phyloP scores from a whole-genome alignment of 2,888 invertebrate genomes.

The Tiliacea citrago region DNA sequence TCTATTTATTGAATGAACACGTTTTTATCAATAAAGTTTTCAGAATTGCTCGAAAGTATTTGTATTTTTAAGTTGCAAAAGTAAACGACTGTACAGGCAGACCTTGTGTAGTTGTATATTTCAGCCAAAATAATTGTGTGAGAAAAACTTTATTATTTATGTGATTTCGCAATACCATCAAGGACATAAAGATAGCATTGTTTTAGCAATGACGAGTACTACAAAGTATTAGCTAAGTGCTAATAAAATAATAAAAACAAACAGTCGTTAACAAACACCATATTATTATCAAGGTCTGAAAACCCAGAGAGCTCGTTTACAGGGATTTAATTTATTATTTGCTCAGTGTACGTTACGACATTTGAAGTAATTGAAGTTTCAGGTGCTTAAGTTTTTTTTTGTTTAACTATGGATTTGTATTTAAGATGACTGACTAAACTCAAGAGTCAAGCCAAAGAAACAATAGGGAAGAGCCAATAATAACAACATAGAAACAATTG shows the following conservation, averaged over 20 bases:
- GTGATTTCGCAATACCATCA: slow-evolving; percentile 31
- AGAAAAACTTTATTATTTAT: slow-evolving; percentile 24
- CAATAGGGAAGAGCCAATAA: slow-evolving; percentile 53
- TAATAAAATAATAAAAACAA: slow-evolving; percentile 45
- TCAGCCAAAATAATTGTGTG: slow-evolving; percentile 29
- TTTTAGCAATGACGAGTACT: slow-evolving; percentile 34
- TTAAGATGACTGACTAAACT: background rate
- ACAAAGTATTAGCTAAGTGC: slow-evolving; percentile 22
- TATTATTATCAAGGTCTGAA: slow-evolving; percentile 33
- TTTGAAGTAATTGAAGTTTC: slow-evolving; percentile 21
- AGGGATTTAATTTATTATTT: slow-evolving; percentile 37
- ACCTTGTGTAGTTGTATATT: slow-evolving; percentile 15
- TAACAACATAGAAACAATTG: slow-evolving; percentile 64
- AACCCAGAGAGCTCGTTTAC: slow-evolving; percentile 28
- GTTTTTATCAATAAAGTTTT: slow-evolving; percentile 8
- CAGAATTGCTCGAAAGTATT: background rate
- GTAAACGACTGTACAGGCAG: background rate
- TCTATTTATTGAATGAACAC: slow-evolving; percentile 26
- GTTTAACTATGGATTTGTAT: background rate
- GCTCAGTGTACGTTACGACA: slow-evolving; percentile 18
- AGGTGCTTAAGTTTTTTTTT: background rate
- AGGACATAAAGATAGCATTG: slow-evolving; percentile 33
- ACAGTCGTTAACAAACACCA: slow-evolving; percentile 28
- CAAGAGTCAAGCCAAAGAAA: background rate
- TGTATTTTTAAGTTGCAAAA: slow-evolving; percentile 15